These are phyloP conservation scores for Gallinago jamesoni DNA, from an alignment of 2,113 vertebrate species.

Conservation along the genomic window DNA sequence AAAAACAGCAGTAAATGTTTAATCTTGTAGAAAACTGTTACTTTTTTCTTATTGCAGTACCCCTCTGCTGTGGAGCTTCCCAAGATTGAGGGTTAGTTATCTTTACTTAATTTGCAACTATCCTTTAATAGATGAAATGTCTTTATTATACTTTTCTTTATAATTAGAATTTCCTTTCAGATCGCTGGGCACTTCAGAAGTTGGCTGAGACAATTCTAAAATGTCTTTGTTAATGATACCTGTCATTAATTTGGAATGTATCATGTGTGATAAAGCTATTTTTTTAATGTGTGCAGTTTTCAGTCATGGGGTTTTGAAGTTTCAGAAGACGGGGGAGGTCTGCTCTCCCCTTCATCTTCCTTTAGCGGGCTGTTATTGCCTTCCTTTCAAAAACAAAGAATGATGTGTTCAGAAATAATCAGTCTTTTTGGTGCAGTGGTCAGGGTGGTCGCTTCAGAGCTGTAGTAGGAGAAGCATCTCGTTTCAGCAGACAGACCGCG, in stretches of 20 bases:
- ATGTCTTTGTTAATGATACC: background rate
- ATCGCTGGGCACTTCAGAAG: background rate
- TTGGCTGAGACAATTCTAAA: background rate
- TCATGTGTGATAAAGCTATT: rapidly evolving
- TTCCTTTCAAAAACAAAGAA: background rate
- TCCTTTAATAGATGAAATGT: background rate
- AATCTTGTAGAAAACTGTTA: background rate
- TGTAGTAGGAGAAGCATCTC: background rate
- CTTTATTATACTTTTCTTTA: background rate
- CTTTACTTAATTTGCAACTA: background rate
- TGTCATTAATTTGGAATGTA: background rate
- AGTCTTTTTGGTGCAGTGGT: background rate
- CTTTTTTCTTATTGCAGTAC: conserved; percentile 74
- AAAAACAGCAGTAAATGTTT: background rate
- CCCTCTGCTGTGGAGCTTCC: conserved; percentile 75
- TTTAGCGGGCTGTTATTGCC: background rate
- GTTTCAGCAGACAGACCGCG: background rate
- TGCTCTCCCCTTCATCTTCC: background rate
- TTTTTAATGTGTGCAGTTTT: background rate
- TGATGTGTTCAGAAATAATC: background rate
- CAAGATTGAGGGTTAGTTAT: conserved; percentile 83
- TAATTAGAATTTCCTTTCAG: background rate
- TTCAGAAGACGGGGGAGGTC: background rate
- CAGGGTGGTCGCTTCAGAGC: background rate
- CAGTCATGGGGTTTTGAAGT: background rate